Percentiles rank a stretch among this genome's conserved stretches.
These are phyloP conservation scores for Creontiades dilutus DNA, from an alignment of 2,888 invertebrate species.

Conservation along the genomic window DNA sequence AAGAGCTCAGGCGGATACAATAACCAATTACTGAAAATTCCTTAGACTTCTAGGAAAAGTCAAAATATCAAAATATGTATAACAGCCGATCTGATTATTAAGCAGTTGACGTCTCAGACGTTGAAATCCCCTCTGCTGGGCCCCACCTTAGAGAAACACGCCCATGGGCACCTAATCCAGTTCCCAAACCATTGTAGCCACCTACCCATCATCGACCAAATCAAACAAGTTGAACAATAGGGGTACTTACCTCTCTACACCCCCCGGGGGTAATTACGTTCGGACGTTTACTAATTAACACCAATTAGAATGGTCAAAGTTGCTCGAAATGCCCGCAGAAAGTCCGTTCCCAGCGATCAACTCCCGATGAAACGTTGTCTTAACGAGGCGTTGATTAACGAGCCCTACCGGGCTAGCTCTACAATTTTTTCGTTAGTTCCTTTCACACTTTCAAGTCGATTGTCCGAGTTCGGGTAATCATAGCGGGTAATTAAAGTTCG, in stretches of 20 bases:
- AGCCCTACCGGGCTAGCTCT: neutral
- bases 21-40: too few relatives aligned
- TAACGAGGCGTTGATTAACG: slow-evolving; percentile 41
- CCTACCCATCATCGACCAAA: neutral
- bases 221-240: slow-evolving; percentile 1
- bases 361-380: neutral
- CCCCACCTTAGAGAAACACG: too few relatives aligned
- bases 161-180: neutral
- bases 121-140: too few relatives aligned
- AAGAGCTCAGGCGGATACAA: too few relatives aligned
- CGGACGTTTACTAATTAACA: slow-evolving; percentile 2
- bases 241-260: neutral
- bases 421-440: slow-evolving; percentile 32
- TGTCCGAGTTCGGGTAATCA: neutral
- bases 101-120: too few relatives aligned
- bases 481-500: slow-evolving; percentile 8
- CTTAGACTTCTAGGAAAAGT: too few relatives aligned
- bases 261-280: neutral
- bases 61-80: too few relatives aligned
- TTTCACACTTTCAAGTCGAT: neutral
- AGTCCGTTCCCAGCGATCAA: neutral
- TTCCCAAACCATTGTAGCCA: neutral
- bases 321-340: neutral
- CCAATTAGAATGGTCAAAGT: slow-evolving; percentile 15
- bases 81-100: too few relatives aligned